A percentile compares a stretch with the other conserved stretches of the same genome.
Conservation (phyloP, 2,797 vertebrate genomes). For the Neomorphus geoffroyi region DNA sequence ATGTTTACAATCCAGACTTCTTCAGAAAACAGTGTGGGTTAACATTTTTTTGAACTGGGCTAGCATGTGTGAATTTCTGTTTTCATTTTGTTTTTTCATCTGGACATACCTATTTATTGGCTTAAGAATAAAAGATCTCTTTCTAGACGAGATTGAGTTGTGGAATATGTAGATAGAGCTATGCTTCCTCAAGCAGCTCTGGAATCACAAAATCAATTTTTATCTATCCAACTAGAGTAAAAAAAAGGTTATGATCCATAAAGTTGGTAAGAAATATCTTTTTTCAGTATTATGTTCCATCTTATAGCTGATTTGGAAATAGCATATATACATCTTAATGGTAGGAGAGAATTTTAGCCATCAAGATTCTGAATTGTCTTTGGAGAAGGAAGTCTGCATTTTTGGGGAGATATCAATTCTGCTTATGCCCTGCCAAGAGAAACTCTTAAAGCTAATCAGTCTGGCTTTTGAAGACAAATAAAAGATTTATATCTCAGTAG, state of each 20-base stretch:
- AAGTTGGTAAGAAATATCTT: not conserved
- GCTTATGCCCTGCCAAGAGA: not conserved
- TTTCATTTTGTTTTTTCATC: not conserved
- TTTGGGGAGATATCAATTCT: not conserved
- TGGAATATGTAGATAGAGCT: not conserved
- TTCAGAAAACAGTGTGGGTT: not conserved
- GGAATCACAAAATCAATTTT: not conserved
- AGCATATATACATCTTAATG: not conserved
- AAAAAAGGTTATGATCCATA: not conserved
- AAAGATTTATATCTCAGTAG: not conserved
- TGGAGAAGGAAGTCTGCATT: not conserved
- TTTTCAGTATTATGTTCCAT: not conserved
- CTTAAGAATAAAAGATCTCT: not conserved
- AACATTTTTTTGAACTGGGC: not conserved
- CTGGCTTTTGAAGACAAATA: not conserved
- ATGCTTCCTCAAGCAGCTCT: not conserved
- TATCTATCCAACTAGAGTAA: not conserved
- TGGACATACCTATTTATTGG: not conserved
- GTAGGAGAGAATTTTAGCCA: not conserved
- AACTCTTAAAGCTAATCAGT: not conserved
- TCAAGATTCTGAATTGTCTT: not conserved
- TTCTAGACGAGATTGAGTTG: not conserved
- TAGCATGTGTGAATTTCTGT: not conserved
- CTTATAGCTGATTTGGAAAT: not conserved
- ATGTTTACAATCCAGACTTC: not conserved